Percentiles rank a stretch among this genome's conserved stretches.
These are phyloP conservation scores for Podilymbus podiceps DNA, from an alignment of 2,113 vertebrate genomes.

Conservation along the genomic window DNA sequence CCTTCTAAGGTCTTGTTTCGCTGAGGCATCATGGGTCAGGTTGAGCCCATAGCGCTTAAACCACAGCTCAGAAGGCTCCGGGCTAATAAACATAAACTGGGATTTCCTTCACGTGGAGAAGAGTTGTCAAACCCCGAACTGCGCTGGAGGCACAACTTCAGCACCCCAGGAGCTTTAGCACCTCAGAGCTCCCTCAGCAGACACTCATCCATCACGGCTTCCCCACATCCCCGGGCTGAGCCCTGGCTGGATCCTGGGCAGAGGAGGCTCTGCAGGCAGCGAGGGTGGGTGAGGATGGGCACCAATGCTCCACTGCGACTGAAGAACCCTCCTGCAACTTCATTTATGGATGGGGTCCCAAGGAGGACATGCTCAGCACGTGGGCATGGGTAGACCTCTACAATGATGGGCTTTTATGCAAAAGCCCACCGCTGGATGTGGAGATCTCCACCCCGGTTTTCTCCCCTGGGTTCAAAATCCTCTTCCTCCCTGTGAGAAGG, in stretches of 20 bases:
- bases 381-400: not conserved
- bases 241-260: not conserved
- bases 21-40: not conserved
- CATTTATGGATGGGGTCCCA: not conserved
- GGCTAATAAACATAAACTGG: not conserved
- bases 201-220: too few species aligned
- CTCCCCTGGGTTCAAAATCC: not conserved
- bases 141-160: not conserved
- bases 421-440: not conserved
- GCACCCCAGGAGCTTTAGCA: not conserved
- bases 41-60: not conserved
- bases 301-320: not conserved
- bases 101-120: not conserved
- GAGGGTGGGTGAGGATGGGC: not conserved
- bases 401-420: not conserved
- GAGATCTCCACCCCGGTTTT: not conserved
- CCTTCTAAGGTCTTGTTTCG: not conserved
- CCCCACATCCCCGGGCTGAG: not conserved
- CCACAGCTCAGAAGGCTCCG: not conserved
- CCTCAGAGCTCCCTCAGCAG: not conserved
- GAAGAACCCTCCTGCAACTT: not conserved
- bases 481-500: not conserved
- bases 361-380: accelerated
- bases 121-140: not conserved
- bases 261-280: not conserved